phyloP scores from a whole-genome alignment of 2,113 vertebrate genomes.

The Eurypyga helias region DNA sequence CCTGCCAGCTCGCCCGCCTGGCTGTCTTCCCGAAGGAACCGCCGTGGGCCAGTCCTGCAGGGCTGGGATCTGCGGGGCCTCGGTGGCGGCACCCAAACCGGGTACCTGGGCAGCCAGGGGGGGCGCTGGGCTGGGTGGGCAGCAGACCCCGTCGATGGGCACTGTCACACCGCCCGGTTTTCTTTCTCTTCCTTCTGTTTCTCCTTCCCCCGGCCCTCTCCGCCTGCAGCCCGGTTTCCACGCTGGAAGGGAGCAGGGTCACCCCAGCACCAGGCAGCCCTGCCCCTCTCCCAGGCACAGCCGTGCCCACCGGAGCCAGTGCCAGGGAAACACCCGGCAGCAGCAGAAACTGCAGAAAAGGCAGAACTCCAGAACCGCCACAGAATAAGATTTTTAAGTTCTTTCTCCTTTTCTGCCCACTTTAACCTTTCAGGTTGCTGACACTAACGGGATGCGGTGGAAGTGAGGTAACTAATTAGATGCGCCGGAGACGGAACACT shows the following conservation, averaged over 20 bases:
- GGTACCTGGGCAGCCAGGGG: background rate
- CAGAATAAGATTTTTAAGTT: background rate
- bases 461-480: background rate
- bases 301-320: rapidly evolving
- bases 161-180: no score
- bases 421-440: background rate
- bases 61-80: background rate
- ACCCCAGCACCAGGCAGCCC: rapidly evolving
- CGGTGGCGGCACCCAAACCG: background rate
- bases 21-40: no score
- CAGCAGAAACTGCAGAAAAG: background rate
- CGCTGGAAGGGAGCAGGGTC: background rate
- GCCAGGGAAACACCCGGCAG: rapidly evolving
- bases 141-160: background rate
- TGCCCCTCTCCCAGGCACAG: background rate
- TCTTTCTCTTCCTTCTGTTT: no score
- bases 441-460: background rate
- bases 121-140: background rate
- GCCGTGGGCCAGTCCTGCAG: background rate
- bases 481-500: rapidly evolving
- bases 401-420: background rate
- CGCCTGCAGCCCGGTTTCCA: no score
- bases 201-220: no score
- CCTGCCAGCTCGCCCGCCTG: no score
- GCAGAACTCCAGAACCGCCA: background rate